Evolutionary conservation across 2,888 invertebrate species (phyloP).

Genomic region (Hetaerina titia): DNA sequence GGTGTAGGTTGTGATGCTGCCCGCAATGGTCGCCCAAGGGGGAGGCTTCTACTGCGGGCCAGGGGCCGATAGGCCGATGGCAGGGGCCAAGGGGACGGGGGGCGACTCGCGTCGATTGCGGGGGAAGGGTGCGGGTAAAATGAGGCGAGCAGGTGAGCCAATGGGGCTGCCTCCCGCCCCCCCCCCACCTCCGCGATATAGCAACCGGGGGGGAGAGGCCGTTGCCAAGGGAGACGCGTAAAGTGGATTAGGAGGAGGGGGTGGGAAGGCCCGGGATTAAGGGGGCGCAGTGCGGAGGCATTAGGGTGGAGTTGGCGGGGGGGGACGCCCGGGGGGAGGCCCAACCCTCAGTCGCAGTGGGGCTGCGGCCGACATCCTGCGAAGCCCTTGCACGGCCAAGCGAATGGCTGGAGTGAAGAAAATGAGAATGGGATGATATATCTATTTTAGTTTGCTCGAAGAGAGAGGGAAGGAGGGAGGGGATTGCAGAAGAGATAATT

Average conservation of each 20-base stretch:
- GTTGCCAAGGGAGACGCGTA: slow-evolving; percentile 47
- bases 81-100: neutral
- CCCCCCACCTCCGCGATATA: too few relatives aligned
- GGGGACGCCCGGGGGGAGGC: neutral
- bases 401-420: neutral
- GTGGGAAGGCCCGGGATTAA: neutral
- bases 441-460: neutral
- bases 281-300: neutral
- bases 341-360: neutral
- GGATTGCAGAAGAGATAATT: neutral
- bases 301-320: neutral
- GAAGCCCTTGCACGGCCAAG: neutral
- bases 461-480: neutral
- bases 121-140: neutral
- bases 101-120: neutral
- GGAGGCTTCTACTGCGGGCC: neutral
- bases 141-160: slow-evolving; percentile 13
- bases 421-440: neutral
- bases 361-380: neutral
- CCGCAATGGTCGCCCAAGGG: neutral
- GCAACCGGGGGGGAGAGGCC: neutral
- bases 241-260: too few relatives aligned
- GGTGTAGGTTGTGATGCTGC: neutral
- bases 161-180: neutral
- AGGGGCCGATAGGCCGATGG: neutral